Evolutionary conservation across 1,140 invertebrate genomes (phyloP).

Genomic region (Babylonia areolata): DNA sequence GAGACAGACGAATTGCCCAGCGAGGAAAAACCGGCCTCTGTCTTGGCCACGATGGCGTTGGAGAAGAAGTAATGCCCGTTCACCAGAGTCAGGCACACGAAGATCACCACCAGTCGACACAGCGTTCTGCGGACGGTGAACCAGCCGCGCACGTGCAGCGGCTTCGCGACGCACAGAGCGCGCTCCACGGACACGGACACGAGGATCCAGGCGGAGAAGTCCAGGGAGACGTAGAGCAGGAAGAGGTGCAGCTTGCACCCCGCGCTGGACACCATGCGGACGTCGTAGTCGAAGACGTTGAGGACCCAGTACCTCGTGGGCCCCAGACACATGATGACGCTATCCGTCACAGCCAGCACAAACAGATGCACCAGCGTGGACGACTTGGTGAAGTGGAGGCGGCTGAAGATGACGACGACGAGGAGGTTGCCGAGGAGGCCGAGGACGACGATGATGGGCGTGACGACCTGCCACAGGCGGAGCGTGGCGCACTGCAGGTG

Average conservation of each 20-base stretch:
- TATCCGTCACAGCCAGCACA: constrained; percentile 55
- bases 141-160: constrained; percentile 47
- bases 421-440: constrained; percentile 53
- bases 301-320: constrained; percentile 54
- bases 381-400: constrained; percentile 32
- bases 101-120: constrained; percentile 38
- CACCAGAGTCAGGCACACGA: constrained; percentile 47
- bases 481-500: not conserved
- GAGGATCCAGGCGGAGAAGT: constrained; percentile 67
- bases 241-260: constrained; percentile 62
- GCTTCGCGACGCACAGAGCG: constrained; percentile 56
- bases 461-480: constrained; percentile 48
- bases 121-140: constrained; percentile 43
- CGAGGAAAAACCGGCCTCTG: too few relatives aligned
- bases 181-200: constrained; percentile 63
- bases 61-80: constrained; percentile 62
- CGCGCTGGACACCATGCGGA: constrained; percentile 43
- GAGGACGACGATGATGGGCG: constrained; percentile 47
- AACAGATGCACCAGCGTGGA: constrained; percentile 45
- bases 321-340: constrained; percentile 53
- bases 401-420: constrained; percentile 43
- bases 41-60: constrained; percentile 45
- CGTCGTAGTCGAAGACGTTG: constrained; percentile 52
- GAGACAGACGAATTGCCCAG: too few relatives aligned
- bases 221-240: constrained; percentile 57